phyloP scores from a whole-genome alignment of 1,140 invertebrate genomes.

The Oryctes rhinoceros region DNA sequence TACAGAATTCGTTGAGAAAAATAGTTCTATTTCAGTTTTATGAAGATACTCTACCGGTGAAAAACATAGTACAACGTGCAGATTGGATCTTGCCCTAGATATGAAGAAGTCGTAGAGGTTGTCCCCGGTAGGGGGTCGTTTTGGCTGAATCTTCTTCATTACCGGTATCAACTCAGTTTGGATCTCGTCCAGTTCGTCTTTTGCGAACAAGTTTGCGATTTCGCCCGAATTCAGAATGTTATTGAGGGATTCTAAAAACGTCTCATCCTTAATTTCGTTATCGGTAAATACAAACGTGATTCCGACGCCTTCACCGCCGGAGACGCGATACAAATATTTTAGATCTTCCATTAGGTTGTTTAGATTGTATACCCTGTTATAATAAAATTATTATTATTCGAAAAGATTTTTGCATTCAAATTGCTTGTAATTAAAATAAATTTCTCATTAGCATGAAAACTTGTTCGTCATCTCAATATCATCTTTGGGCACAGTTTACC shows the following conservation, averaged over 20 bases:
- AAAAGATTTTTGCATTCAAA: too few species aligned
- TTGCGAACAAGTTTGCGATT: conserved; percentile 86
- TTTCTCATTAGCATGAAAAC: too few species aligned
- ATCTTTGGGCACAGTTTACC: conserved; percentile 63
- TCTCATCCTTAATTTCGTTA: conserved; percentile 91
- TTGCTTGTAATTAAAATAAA: too few species aligned
- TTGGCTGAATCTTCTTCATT: conserved; percentile 85
- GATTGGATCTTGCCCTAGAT: conserved; percentile 76
- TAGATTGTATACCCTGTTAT: conserved; percentile 74
- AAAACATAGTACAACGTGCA: conserved; percentile 87
- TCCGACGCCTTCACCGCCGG: conserved; percentile 75
- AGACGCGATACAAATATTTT: conserved; percentile 78
- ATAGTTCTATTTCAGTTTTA: not conserved
- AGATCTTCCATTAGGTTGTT: conserved; percentile 87
- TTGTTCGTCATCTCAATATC: too few species aligned
- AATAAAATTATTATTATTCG: not conserved
- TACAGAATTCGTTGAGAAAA: conserved; percentile 53
- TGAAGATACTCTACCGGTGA: conserved; percentile 73
- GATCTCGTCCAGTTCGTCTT: conserved; percentile 90
- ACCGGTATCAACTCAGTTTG: conserved; percentile 77
- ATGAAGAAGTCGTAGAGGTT: conserved; percentile 90
- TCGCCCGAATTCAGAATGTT: conserved; percentile 89
- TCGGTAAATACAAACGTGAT: conserved; percentile 91
- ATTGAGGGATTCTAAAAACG: conserved; percentile 88
- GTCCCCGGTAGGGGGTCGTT: conserved; percentile 78